Base-by-base conservation (phyloP, 1,140 invertebrate species). In the Vanessa tameamea region DNA sequence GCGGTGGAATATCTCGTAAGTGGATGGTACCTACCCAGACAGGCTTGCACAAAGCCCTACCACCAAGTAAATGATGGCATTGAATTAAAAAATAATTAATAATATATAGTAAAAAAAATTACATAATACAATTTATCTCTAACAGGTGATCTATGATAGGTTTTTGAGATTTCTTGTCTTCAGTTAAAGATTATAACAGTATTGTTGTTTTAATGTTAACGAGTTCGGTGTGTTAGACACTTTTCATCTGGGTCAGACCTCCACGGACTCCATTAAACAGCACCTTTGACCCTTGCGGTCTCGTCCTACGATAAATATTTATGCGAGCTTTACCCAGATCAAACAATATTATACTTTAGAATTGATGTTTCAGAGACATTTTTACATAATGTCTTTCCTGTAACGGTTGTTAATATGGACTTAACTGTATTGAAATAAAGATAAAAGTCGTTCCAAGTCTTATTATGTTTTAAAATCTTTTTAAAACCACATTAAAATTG, bases 321-420 rank as follows among this genome's bases (percentile, higher is more conserved):
- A 80, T 78, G 64, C 64, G 31, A 69, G 74, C 37, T 55, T 23
- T 48, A 13, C 7, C 72, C 79, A 75, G 70, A 55, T 75, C 79
- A 81, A 79, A 78, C 80, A 70, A 71, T 55, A 79, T 78, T 76
- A 78, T 77, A 77, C 80, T 79, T 79, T 79, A 77, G n/a, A 69
- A 47, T 66, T 15, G 50, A 55, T 47, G 70, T 76, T 75, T 72
- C 61, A 76, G 76, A 77, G 75, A 79, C 75, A 79, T 77, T 75
- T 81, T 68, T 68, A 23, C 9, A 11, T 26, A 16, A 23, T 9
- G 20, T 15, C 3, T 20, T 48, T 48, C 71, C 76, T n/a, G 23
- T 13, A 57, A 23, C 23, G 9, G 0, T 57, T 23, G 11, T 11
- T 20, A 23, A 23, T 57, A 55, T 57, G 20, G 13, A 23, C 53